Percentiles rank a stretch among this genome's conserved stretches.
Conservation (phyloP, 1,140 invertebrate genomes). For the Glossosoma conforme region DNA sequence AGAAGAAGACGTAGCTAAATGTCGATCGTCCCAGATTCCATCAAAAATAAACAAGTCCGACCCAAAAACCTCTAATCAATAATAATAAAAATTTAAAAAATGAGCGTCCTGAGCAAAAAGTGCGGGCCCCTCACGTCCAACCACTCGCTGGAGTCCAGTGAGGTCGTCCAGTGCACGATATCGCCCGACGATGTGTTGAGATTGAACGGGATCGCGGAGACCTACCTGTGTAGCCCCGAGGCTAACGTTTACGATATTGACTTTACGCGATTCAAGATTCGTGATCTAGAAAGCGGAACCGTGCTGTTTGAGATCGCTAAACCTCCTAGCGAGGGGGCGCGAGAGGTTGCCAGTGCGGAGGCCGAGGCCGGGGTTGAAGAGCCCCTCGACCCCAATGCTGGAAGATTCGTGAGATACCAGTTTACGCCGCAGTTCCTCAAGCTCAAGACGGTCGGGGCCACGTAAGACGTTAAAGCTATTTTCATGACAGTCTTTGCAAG, state of each 20-base stretch:
- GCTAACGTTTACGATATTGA: conserved; percentile 98
- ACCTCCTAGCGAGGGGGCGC: conserved; percentile 53
- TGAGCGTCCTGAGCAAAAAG: conserved; percentile 25
- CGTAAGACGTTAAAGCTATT: no score
- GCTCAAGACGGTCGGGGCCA: conserved; percentile 91
- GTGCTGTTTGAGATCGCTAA: conserved; percentile 97
- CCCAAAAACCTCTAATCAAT: neutral
- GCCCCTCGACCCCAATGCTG: conserved; percentile 79
- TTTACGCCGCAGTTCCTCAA: conserved; percentile 96
- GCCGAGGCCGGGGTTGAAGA: conserved; percentile 62
- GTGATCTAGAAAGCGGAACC: conserved; percentile 89
- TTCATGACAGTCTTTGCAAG: no score
- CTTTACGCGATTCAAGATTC: conserved; percentile 95
- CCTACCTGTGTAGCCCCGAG: conserved; percentile 88
- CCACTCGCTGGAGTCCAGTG: conserved; percentile 14
- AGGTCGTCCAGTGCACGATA: conserved; percentile 36
- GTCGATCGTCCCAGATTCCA: conserved; percentile 3
- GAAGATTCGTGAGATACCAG: conserved; percentile 94
- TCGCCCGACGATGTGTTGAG: conserved; percentile 60
- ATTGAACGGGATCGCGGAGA: conserved; percentile 57
- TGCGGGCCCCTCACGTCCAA: conserved; percentile 23
- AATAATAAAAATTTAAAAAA: conserved; percentile 10
- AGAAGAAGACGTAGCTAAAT: neutral
- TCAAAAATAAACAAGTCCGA: conserved; percentile 7
- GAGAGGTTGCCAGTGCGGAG: conserved; percentile 52